phyloP scores from a whole-genome alignment of 2,797 vertebrate genomes.

The Hirundo rustica region DNA sequence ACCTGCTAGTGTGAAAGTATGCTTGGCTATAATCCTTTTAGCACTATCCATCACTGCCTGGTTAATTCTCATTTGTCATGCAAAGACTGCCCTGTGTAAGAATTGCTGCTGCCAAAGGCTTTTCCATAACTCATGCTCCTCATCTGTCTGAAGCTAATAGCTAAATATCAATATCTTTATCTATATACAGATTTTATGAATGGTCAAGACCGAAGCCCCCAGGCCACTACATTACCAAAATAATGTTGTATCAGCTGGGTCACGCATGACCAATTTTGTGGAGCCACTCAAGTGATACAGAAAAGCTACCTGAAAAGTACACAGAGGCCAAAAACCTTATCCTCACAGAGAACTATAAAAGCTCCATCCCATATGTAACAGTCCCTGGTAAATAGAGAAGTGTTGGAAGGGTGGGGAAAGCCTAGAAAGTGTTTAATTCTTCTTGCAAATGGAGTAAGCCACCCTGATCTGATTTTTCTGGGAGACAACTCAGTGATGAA shows the following conservation, averaged over 20 bases:
- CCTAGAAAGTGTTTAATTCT: not conserved
- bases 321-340: not conserved
- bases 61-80: not conserved
- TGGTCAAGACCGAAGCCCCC: not conserved
- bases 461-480: constrained; percentile 63
- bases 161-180: not conserved
- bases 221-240: not conserved
- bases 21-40: not conserved
- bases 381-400: not conserved
- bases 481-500: constrained; percentile 68
- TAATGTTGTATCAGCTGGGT: not conserved
- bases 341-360: not conserved
- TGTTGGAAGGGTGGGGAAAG: not conserved
- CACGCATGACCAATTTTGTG: not conserved
- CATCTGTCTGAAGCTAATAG: not conserved
- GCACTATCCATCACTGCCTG: not conserved
- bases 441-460: constrained; percentile 44
- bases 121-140: not conserved
- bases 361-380: not conserved
- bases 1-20: not conserved
- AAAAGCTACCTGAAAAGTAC: not conserved
- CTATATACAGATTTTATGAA: not conserved
- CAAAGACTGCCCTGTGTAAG: not conserved
- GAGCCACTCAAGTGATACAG: not conserved
- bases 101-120: not conserved